These are phyloP conservation scores for Hippocampus comes DNA, from an alignment of 2,113 vertebrate species.

Conservation along the genomic window DNA sequence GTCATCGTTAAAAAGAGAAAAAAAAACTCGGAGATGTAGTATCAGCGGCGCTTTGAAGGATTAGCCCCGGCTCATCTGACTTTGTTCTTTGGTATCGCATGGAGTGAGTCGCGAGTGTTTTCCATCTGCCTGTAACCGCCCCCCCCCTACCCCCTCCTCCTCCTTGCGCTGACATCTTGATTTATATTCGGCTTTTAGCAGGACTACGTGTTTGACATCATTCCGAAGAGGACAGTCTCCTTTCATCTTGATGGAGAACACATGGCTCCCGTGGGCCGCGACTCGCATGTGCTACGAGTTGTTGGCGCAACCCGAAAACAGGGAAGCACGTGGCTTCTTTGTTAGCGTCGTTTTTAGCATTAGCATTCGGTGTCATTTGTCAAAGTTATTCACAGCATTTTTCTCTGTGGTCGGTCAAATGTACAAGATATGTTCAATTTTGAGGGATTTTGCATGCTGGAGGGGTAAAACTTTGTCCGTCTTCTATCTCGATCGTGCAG, in stretches of 20 bases:
- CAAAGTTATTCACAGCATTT: no score
- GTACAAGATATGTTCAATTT: no score
- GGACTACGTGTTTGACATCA: slow-evolving; percentile 31
- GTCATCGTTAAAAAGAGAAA: slow-evolving; percentile 24
- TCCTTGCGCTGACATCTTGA: slow-evolving; percentile 17
- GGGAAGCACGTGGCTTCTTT: neutral
- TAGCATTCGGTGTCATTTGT: neutral
- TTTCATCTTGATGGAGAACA: slow-evolving; percentile 46
- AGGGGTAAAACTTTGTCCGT: no score
- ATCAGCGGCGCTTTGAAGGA: slow-evolving; percentile 47
- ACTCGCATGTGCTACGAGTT: neutral
- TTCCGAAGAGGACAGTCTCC: slow-evolving; percentile 12
- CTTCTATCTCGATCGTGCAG: no score
- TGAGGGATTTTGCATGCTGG: no score
- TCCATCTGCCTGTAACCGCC: slow-evolving; percentile 21
- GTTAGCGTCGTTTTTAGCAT: neutral
- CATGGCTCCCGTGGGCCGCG: slow-evolving; percentile 22
- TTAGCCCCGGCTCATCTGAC: slow-evolving; percentile 34
- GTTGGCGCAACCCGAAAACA: neutral
- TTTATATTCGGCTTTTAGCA: slow-evolving; percentile 27
- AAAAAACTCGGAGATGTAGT: slow-evolving; percentile 35
- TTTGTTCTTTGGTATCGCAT: slow-evolving; percentile 49
- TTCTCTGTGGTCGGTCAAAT: no score
- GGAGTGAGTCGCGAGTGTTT: slow-evolving; percentile 36
- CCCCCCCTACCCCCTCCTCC: no score